phyloP scores from a whole-genome alignment of 35 echinoderm and acorn worm genomes.

The Eucidaris tribuloides region DNA sequence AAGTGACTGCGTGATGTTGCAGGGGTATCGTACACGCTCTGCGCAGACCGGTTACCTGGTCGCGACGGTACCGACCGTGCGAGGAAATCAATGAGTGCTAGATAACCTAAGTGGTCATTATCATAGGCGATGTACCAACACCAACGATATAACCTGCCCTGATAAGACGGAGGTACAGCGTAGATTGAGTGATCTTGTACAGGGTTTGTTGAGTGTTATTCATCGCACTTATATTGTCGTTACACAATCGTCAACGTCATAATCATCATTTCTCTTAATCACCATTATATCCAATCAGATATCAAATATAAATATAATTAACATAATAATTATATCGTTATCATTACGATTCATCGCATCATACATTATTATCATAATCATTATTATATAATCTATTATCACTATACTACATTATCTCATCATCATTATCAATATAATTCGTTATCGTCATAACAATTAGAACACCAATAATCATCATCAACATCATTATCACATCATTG shows the following conservation, averaged over 20 bases:
- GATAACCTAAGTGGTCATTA: not conserved
- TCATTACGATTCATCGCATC: not conserved
- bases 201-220: not conserved
- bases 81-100: slow-evolving; percentile 31
- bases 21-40: not conserved
- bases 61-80: not conserved
- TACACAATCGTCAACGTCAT: too few relatives aligned
- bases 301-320: too few relatives aligned
- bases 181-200: slow-evolving; percentile 36
- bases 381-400: not conserved
- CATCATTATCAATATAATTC: not conserved
- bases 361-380: not conserved
- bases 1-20: not conserved
- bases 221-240: too few relatives aligned
- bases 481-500: too few relatives aligned
- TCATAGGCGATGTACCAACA: slow-evolving; percentile 33
- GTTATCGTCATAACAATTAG: too few relatives aligned
- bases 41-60: slow-evolving; percentile 21
- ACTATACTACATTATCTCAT: not conserved
- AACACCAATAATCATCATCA: too few relatives aligned
- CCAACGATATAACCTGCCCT: not conserved
- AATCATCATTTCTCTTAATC: too few relatives aligned
- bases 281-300: too few relatives aligned
- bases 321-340: not conserved
- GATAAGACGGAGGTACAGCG: slow-evolving; percentile 17